Conservation (phyloP, 2,113 vertebrate species). For the Neolamprologus tretocephalus region DNA sequence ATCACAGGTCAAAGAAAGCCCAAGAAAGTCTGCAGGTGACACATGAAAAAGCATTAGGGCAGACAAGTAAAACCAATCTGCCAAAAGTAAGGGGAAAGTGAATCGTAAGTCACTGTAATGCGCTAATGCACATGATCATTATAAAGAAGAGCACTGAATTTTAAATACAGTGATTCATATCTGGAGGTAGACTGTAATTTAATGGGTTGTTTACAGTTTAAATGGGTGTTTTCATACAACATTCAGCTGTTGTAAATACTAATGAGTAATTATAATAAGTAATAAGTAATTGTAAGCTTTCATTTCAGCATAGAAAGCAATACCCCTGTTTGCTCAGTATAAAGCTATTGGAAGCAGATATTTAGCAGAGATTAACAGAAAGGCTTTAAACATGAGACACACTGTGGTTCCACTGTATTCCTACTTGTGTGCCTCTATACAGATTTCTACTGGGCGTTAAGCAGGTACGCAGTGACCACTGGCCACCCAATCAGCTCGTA, state of each 20-base stretch:
- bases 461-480: not conserved
- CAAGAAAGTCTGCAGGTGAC: not conserved
- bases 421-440: not conserved
- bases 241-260: not conserved
- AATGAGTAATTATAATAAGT: not conserved
- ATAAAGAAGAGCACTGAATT: not conserved
- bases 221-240: not conserved
- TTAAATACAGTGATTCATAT: not conserved
- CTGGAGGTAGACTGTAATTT: not conserved
- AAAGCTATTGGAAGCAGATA: not conserved
- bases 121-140: not conserved
- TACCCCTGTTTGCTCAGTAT: not conserved
- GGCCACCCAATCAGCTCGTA: not conserved
- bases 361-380: not conserved
- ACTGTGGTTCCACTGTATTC: not conserved
- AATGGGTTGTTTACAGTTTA: not conserved
- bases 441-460: not conserved
- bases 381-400: not conserved
- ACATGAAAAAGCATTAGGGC: not conserved
- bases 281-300: not conserved
- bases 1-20: not conserved
- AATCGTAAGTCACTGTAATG: not conserved
- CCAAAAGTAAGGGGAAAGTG: not conserved
- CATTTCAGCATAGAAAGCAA: not conserved
- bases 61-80: not conserved